Conservation (phyloP, 2,888 invertebrate genomes). For the Meganola albula region DNA sequence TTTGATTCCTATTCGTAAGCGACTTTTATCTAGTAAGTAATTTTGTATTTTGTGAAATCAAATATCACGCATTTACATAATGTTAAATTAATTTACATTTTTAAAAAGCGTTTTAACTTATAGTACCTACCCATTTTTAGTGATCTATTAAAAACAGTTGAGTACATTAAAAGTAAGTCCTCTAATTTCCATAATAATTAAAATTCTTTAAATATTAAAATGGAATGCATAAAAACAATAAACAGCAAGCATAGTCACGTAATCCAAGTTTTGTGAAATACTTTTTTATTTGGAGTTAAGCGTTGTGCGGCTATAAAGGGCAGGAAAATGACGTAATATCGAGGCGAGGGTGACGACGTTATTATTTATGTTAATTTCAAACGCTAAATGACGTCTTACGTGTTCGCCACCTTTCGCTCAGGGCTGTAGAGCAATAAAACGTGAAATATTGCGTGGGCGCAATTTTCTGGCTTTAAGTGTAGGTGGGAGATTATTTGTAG, state of each 20-base stretch:
- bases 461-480: conserved; percentile 22
- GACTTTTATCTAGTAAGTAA: too few species aligned
- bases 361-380: conserved; percentile 77
- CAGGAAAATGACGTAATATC: conserved; percentile 67
- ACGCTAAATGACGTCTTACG: conserved; percentile 72
- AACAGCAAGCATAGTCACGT: conserved; percentile 29
- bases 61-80: too few species aligned
- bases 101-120: too few species aligned
- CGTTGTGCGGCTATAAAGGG: conserved; percentile 63
- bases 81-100: too few species aligned
- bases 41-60: too few species aligned
- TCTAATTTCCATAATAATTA: too few species aligned
- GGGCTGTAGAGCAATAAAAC: conserved; percentile 27
- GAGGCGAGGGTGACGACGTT: conserved; percentile 60
- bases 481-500: conserved; percentile 19
- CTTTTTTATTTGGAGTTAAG: conserved; percentile 68
- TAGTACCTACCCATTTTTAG: too few species aligned
- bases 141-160: too few species aligned
- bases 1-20: too few species aligned
- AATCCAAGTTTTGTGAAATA: conserved; percentile 59
- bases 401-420: conserved; percentile 52
- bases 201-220: conserved; percentile 23
- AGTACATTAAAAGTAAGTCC: conserved; percentile 1
- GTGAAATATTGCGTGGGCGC: conserved; percentile 22
- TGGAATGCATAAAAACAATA: conserved; percentile 26